phyloP scores from a whole-genome alignment of 2,113 vertebrate species.

The Phainopepla nitens region DNA sequence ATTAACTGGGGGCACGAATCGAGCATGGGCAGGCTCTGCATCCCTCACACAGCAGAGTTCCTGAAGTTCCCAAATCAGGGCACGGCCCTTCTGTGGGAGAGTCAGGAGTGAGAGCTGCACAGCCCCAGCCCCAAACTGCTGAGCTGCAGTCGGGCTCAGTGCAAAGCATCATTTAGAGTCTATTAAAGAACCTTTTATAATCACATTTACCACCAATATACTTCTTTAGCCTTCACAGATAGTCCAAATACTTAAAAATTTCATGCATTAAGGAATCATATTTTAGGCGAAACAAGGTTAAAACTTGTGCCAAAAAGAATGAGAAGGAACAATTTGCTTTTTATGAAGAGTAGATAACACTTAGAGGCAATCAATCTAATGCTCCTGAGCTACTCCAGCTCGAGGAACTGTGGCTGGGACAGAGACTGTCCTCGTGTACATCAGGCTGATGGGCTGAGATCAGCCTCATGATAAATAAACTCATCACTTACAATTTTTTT shows the following conservation, averaged over 20 bases:
- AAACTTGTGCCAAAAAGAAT: conserved; percentile 45
- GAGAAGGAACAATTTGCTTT: conserved; percentile 53
- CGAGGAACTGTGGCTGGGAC: background rate
- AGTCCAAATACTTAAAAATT: conserved; percentile 18
- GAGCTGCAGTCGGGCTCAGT: background rate
- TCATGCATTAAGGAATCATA: conserved; percentile 63
- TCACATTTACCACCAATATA: conserved; percentile 47
- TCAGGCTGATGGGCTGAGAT: background rate
- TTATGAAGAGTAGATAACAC: conserved; percentile 38
- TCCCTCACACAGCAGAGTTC: background rate
- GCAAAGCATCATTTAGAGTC: conserved; percentile 13
- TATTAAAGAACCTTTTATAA: conserved; percentile 59
- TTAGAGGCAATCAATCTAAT: conserved; percentile 37
- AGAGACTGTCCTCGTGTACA: background rate
- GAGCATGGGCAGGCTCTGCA: background rate
- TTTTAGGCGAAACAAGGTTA: conserved; percentile 49
- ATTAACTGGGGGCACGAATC: background rate
- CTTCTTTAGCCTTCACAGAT: conserved; percentile 1
- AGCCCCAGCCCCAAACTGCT: background rate
- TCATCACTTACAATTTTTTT: background rate
- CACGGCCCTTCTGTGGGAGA: background rate
- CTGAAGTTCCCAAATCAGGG: background rate
- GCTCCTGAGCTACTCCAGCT: background rate
- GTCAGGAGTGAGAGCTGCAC: background rate
- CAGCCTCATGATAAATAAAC: background rate